These are phyloP conservation scores for Pseudochromis fuscus DNA, from an alignment of 2,797 vertebrate species.

Conservation along the genomic window DNA sequence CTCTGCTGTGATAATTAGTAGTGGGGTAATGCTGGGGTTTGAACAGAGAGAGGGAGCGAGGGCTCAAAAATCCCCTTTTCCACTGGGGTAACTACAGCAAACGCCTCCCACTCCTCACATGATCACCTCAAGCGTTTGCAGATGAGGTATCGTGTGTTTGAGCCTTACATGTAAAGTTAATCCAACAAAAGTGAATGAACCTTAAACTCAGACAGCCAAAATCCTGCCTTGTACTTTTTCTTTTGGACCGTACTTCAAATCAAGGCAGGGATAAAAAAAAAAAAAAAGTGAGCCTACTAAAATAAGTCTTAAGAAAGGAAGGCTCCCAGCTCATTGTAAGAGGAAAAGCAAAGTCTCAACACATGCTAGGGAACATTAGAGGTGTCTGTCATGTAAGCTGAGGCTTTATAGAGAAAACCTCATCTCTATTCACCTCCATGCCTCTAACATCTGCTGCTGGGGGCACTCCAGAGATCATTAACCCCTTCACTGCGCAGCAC, in stretches of 20 bases:
- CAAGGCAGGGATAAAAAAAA: too few relatives aligned
- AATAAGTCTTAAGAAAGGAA: constrained; percentile 54
- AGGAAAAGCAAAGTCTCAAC: constrained; percentile 72
- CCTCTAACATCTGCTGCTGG: constrained; percentile 83
- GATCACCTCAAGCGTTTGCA: constrained; percentile 57
- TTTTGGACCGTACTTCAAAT: constrained; percentile 30
- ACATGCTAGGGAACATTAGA: constrained; percentile 72
- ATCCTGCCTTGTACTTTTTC: constrained; percentile 33
- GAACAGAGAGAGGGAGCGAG: constrained; percentile 49
- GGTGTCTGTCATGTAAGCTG: constrained; percentile 74
- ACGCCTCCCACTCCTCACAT: constrained; percentile 55
- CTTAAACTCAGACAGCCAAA: constrained; percentile 30
- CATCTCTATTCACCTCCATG: constrained; percentile 84
- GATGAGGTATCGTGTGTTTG: constrained; percentile 39
- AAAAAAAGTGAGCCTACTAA: constrained; percentile 32
- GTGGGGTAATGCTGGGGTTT: constrained; percentile 69
- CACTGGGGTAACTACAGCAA: constrained; percentile 70
- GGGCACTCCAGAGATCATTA: constrained; percentile 79
- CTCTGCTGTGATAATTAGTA: constrained; percentile 79
- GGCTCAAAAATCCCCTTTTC: constrained; percentile 85
- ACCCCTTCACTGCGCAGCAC: constrained; percentile 70
- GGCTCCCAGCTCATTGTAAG: constrained; percentile 71
- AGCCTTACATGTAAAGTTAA: constrained; percentile 49
- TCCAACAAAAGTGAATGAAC: constrained; percentile 34
- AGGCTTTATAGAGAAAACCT: constrained; percentile 75